Percentiles rank a stretch among this genome's conserved stretches.
These are phyloP conservation scores for Acromyrmex charruanus DNA, from an alignment of 1,140 invertebrate species.

Conservation along the genomic window DNA sequence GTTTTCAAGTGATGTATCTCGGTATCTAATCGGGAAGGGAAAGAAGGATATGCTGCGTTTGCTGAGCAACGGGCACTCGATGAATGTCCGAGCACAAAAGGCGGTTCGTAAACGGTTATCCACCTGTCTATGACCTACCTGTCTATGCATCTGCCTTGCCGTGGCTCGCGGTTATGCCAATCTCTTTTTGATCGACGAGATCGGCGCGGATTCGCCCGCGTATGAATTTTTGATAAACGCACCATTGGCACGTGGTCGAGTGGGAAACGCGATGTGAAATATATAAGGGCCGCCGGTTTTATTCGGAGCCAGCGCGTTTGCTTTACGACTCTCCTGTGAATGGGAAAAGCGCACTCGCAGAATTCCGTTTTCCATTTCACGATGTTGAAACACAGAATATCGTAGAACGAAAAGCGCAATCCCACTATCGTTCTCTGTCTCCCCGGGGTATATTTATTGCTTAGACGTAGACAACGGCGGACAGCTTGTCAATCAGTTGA, in stretches of 20 bases:
- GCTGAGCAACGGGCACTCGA: not conserved
- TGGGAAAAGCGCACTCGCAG: slow-evolving; percentile 30
- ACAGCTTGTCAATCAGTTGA: slow-evolving; percentile 44
- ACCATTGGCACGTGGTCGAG: slow-evolving; percentile 47
- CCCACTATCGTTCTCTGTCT: slow-evolving; percentile 4
- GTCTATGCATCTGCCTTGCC: not conserved
- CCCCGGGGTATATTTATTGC: slow-evolving; percentile 49
- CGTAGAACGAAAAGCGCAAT: slow-evolving; percentile 20
- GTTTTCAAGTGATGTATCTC: slow-evolving; percentile 42
- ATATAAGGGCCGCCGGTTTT: slow-evolving; percentile 47
- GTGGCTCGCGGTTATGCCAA: slow-evolving; percentile 31
- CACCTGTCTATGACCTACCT: not conserved
- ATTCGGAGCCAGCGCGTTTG: slow-evolving; percentile 47
- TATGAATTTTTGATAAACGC: slow-evolving; percentile 59
- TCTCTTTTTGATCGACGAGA: slow-evolving; percentile 46
- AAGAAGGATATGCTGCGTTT: not conserved
- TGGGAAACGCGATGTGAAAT: slow-evolving; percentile 38
- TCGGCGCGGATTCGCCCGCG: slow-evolving; percentile 23
- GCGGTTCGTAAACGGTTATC: slow-evolving; percentile 14
- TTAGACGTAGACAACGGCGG: slow-evolving; percentile 41
- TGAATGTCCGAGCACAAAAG: not conserved
- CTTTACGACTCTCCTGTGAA: slow-evolving; percentile 58
- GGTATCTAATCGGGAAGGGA: not conserved
- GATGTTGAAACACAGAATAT: slow-evolving; percentile 49
- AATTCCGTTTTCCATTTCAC: slow-evolving; percentile 47